These are phyloP conservation scores for Periophthalmodon schlosseri DNA, from an alignment of 2,113 vertebrate genomes.

Conservation along the genomic window DNA sequence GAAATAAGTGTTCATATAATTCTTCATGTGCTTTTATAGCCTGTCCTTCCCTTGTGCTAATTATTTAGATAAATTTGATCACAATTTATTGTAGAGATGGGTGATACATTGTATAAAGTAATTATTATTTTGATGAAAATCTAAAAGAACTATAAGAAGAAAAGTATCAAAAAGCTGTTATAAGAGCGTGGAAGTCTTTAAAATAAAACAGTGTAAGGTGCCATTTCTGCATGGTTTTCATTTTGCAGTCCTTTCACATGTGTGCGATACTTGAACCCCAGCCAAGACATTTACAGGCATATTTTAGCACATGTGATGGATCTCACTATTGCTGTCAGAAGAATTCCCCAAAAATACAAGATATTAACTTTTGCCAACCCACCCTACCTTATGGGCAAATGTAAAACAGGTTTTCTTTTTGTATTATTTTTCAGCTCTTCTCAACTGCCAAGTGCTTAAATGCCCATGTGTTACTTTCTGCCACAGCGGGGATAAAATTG, in stretches of 20 bases:
- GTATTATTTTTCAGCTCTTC: slow-evolving; percentile 76
- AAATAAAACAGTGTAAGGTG: no score
- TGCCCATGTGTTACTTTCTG: slow-evolving; percentile 39
- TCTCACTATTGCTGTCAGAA: no score
- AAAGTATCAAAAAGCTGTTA: not conserved
- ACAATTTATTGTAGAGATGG: slow-evolving; percentile 55
- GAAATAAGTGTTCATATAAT: not conserved
- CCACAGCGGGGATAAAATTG: slow-evolving; percentile 43
- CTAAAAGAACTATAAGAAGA: not conserved
- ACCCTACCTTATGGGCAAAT: no score
- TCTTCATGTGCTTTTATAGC: slow-evolving; percentile 29
- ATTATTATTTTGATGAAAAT: no score
- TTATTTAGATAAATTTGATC: slow-evolving; percentile 59
- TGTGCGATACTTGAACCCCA: no score
- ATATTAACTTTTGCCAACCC: no score
- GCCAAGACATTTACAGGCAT: no score
- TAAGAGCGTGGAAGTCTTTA: not conserved
- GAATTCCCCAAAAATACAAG: no score
- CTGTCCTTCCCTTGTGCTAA: slow-evolving; percentile 28
- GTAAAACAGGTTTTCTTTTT: slow-evolving; percentile 59
- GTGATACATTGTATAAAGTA: slow-evolving; percentile 57
- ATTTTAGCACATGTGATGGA: no score
- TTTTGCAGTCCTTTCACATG: no score
- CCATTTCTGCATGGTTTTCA: no score
- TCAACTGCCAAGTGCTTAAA: slow-evolving; percentile 56